Base-by-base conservation (phyloP, 2,113 vertebrate genomes). In the Fregata magnificens region DNA sequence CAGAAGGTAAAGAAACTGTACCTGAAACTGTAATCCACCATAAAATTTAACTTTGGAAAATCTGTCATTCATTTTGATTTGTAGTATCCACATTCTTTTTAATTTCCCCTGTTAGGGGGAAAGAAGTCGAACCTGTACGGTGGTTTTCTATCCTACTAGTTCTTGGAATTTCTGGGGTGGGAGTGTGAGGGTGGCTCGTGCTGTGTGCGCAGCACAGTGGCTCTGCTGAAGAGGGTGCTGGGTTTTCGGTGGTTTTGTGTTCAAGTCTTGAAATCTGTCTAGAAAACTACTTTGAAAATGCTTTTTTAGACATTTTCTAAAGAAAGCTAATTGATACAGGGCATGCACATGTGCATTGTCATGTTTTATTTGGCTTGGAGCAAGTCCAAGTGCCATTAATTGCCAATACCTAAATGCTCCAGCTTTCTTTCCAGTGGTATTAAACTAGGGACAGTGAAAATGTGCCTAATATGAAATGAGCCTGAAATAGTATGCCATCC, bases 351-450 rank as follows among this genome's bases (percentile, higher is more conserved):
- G 34, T 77, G 45, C 8, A 4, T 53, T 76, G 47, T 42, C 9
- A 3, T 70, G 34, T 62, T 93, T 86, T 91, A 52, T 84, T 92
- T 90, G 69, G 18, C 83, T 95, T 92, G 91, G 72, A 92, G 49
- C 44, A 50, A 79, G 56, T 92, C 73, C 83, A 94, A 71, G 40
- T 79, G 73, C 65, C 56, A 19, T 72, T 82, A 92, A 69, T 88
- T 79, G 40, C 56, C 58, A 36, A 1, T 44, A n/a, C 44, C 44
- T 62, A 83, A 93, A 70, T 44, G 63, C 15, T 94, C 8, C 44
- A 32, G 36, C 44, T 82, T 91, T 36, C 44, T 84, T 93, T 86
- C 42, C 47, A 72, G 44, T 34, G 25, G 11, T 59, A 36, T 21
- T 81, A 45, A 81, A 80, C 16, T 5, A 40, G 52, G 29, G 47